Percentiles rank a stretch among this genome's conserved stretches.
These are phyloP conservation scores for Drymonia ruficornis DNA, from an alignment of 2,888 invertebrate species.

Conservation along the genomic window DNA sequence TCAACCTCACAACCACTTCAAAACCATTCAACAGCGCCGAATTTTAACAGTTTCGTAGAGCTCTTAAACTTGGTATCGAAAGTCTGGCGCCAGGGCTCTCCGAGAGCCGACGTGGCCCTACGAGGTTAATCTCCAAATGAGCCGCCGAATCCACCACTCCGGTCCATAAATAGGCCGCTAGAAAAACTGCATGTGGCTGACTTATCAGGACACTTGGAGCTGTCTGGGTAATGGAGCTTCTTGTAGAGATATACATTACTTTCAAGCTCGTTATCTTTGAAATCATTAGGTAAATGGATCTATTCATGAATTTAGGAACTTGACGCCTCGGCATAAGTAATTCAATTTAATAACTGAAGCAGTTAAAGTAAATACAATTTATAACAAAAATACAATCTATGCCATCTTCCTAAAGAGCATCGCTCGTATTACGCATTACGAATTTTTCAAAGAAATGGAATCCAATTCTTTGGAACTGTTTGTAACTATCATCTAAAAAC, in stretches of 20 bases:
- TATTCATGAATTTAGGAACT: no score
- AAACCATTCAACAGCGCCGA: conserved; percentile 1
- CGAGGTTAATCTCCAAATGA: conserved; percentile 53
- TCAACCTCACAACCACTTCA: not conserved
- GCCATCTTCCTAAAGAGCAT: no score
- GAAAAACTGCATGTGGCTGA: conserved; percentile 72
- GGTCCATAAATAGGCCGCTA: conserved; percentile 62
- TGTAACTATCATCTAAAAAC: no score
- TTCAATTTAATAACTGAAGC: no score
- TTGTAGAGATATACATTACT: conserved; percentile 9
- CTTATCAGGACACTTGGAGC: conserved; percentile 52
- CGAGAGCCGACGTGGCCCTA: conserved; percentile 42
- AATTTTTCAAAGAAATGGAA: no score
- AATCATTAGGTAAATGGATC: conserved; percentile 4
- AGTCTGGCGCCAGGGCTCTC: conserved; percentile 61
- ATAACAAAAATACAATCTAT: no score
- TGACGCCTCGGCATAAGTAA: no score
- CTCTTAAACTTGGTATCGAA: conserved; percentile 50
- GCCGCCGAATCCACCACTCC: conserved; percentile 61
- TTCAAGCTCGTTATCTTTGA: conserved; percentile 10
- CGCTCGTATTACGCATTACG: no score
- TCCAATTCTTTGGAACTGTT: no score
- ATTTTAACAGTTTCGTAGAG: conserved; percentile 33
- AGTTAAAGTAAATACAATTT: no score
- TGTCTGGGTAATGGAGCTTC: conserved; percentile 48